phyloP scores from a whole-genome alignment of 2,797 vertebrate species.

The Epinephelus awoara region DNA sequence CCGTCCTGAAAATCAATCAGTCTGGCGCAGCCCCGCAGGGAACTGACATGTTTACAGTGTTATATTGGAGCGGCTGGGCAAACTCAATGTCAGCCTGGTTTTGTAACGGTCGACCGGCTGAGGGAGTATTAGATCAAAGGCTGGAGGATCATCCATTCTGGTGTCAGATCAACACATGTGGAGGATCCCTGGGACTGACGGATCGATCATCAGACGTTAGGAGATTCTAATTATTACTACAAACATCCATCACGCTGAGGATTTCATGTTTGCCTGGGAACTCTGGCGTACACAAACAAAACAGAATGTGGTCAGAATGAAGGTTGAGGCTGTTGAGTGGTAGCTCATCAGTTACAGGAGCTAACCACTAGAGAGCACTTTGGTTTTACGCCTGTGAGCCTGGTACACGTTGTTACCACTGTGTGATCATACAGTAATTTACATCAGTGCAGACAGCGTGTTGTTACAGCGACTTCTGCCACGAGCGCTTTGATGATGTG shows the following conservation, averaged over 20 bases:
- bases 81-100: slow-evolving; percentile 13
- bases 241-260: slow-evolving; percentile 51
- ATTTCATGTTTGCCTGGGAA: slow-evolving; percentile 4
- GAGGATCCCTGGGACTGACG: slow-evolving; percentile 5
- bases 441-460: slow-evolving; percentile 9
- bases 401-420: background rate
- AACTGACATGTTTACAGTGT: slow-evolving; percentile 18
- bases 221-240: slow-evolving; percentile 49
- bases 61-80: background rate
- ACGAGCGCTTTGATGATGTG: background rate
- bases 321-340: background rate
- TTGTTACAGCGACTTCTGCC: slow-evolving; percentile 26
- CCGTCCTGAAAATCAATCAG: slow-evolving; percentile 8
- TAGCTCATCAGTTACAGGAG: slow-evolving; percentile 20
- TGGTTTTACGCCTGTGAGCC: background rate
- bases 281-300: background rate
- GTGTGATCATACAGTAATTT: slow-evolving; percentile 2
- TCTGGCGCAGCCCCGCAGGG: background rate
- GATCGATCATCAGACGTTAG: slow-evolving; percentile 53
- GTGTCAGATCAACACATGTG: slow-evolving; percentile 35
- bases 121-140: slow-evolving; percentile 20
- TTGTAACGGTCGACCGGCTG: slow-evolving; percentile 14
- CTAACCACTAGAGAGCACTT: slow-evolving; percentile 54
- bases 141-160: slow-evolving; percentile 50
- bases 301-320: background rate